Base-by-base conservation (phyloP, 2,888 invertebrate genomes). In the Lasioglossum villosulum region DNA sequence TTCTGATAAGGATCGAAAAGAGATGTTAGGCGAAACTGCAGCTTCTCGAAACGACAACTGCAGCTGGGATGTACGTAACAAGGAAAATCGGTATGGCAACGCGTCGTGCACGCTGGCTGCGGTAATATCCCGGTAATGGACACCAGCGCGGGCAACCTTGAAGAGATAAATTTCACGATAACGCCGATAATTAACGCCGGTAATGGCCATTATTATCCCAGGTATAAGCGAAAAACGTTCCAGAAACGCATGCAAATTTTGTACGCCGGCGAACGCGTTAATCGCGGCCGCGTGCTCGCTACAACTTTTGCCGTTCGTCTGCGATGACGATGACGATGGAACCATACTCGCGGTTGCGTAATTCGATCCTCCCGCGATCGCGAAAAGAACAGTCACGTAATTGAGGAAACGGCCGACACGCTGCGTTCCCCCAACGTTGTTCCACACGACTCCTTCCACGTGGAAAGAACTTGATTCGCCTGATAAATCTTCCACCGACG, bases 161-260 rank as follows among this genome's bases (percentile, higher is more conserved):
- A 71, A 77, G 66, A 85, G 82, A 86, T 86, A 86, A 85, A 85
- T 79, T 82, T 79, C 71, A 66, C 76, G 86, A 86, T 86, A 86
- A 85, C 66, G 39, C 56, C 63, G 73, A 75, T 82, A 86, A 86
- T 86, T 86, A 84, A 81, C 81, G 71, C 59, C 72, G 68, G 45
- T 84, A 86, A 84, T 84, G 77, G 73, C 39, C 30, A 75, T 72
- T 84, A 81, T 80, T 83, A 81, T 76, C 68, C 66, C 10, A 12
- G 68, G 63, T 48, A 19, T 37, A 71, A 77, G 72, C 52, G 84
- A 83, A 78, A 84, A 84, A 84, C 83, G 83, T 72, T 83, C 14
- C 63, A 68, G 75, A 42, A 83, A 73, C 39, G 75, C 30, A 63
- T 68, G 56, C 83, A 78, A 84, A 83, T 78, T 75, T 80, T 42